Base-by-base conservation (phyloP, 2,888 invertebrate genomes). In the Choristoneura rosaceana region DNA sequence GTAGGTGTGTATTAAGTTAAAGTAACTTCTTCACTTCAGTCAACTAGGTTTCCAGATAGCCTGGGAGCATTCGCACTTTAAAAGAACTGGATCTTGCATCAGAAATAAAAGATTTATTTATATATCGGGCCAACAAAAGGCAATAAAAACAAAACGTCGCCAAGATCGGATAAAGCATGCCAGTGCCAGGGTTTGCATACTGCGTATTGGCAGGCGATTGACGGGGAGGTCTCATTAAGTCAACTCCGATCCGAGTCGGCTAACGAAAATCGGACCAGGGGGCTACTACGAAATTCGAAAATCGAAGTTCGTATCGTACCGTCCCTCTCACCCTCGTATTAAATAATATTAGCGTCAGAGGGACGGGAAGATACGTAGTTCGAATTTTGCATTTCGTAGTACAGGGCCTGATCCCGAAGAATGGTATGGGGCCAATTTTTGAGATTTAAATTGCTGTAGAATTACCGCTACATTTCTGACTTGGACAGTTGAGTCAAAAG, bases 221-320 rank as follows among this genome's bases (percentile, higher is more conserved):
- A 90, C 90, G 91, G 89, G 84, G 82, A 86, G 83, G 79, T 83
- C 87, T 90, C 90, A 91, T 92, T 92, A 87, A 83, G 84, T 86
- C 83, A 82, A 75, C 74, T 62, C 45, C 12, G 41, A 41, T 33
- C 59, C 0, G 52, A 52, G 50, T 41, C 64, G 55, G 45, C 55
- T 59, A 55, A 45, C 55, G 45, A 43, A 25, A 63, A 25, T 55
- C 25, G 45, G 59, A 47, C 2, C 25, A 25, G 25, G 25, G 25
- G 25, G 25, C 25, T 25, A 25, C 0, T 25, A 25, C 25, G 25
- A 25, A 25, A 25, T 25, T 25, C 25, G 25, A 25, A 25, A 25
- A 1, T 25, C 25, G 25, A 25, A 25, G 0, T 25, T 25, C 25
- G 25, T 25, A 25, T 25, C 25, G 1, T 25, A 25, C 25, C 2